phyloP scores from a whole-genome alignment of 1,140 invertebrate species.

The Apis dorsata region DNA sequence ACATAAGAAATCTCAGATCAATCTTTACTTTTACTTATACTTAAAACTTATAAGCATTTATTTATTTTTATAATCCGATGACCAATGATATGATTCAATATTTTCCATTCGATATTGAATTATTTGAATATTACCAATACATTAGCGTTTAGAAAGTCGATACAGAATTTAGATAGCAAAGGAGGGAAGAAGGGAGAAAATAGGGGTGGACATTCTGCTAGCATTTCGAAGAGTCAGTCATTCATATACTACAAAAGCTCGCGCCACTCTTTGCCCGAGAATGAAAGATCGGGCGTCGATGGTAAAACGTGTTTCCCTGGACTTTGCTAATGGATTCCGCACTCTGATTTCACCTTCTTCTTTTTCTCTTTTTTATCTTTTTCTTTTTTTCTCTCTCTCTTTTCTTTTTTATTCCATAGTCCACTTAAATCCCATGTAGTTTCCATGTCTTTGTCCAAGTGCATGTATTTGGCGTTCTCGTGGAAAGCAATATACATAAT shows the following conservation, averaged over 20 bases:
- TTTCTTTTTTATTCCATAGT: conserved; percentile 1
- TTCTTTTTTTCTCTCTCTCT: background rate
- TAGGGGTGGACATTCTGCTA: conserved; percentile 14
- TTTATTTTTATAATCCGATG: too few relatives aligned
- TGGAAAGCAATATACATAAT: conserved; percentile 38
- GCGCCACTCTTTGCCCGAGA: conserved; percentile 34
- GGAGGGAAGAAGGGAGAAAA: conserved; percentile 17
- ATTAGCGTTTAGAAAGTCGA: background rate
- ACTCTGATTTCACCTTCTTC: conserved; percentile 59
- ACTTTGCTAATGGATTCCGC: conserved; percentile 67
- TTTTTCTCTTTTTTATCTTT: background rate
- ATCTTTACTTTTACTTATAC: too few relatives aligned
- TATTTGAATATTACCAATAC: too few relatives aligned
- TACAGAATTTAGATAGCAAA: conserved; percentile 30
- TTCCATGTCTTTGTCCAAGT: conserved; percentile 42
- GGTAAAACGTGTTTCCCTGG: conserved; percentile 54
- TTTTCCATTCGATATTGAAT: too few relatives aligned
- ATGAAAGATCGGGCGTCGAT: conserved; percentile 69
- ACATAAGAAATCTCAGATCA: too few relatives aligned
- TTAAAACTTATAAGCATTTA: too few relatives aligned
- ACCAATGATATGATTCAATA: too few relatives aligned
- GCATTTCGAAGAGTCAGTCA: conserved; percentile 22
- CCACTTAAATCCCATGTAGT: conserved; percentile 44
- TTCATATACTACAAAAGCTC: conserved; percentile 58
- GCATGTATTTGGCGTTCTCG: conserved; percentile 15